Conservation (phyloP, 2,888 invertebrate genomes). For the Taenaris catops region DNA sequence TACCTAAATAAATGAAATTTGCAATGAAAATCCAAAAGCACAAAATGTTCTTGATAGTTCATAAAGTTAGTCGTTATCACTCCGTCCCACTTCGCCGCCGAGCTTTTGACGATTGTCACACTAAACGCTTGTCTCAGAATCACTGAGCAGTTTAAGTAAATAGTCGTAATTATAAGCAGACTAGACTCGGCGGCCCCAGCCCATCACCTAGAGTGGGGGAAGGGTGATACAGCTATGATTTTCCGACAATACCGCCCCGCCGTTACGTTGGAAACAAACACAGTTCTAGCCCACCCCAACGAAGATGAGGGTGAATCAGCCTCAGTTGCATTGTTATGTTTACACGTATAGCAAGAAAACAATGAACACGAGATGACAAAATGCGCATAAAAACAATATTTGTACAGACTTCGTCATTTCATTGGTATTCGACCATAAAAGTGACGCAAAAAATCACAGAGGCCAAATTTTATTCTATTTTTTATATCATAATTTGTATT, state of each 20-base stretch:
- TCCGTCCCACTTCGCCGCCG: conserved; percentile 6
- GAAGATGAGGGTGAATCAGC: conserved; percentile 5
- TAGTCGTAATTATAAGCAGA: conserved; percentile 27
- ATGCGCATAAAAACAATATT: no score
- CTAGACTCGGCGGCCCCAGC: conserved; percentile 27
- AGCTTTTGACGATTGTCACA: conserved; percentile 18
- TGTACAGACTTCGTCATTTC: no score
- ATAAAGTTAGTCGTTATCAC: conserved; percentile 3
- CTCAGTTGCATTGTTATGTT: no score
- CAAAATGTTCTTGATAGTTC: neutral
- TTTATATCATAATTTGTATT: no score
- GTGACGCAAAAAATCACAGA: no score
- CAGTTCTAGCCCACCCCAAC: conserved; percentile 11
- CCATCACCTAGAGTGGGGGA: conserved; percentile 28
- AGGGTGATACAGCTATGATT: conserved; percentile 26
- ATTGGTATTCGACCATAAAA: no score
- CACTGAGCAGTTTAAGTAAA: conserved; percentile 29
- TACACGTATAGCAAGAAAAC: no score
- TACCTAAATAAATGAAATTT: conserved; percentile 2
- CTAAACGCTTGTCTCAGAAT: conserved; percentile 23
- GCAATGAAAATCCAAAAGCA: conserved; percentile 1
- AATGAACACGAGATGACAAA: no score
- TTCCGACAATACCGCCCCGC: conserved; percentile 21
- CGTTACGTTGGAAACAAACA: conserved; percentile 14
- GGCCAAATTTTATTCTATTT: no score